phyloP scores from a whole-genome alignment of 2,797 vertebrate species.

The Pseudocheirus occidentalis region DNA sequence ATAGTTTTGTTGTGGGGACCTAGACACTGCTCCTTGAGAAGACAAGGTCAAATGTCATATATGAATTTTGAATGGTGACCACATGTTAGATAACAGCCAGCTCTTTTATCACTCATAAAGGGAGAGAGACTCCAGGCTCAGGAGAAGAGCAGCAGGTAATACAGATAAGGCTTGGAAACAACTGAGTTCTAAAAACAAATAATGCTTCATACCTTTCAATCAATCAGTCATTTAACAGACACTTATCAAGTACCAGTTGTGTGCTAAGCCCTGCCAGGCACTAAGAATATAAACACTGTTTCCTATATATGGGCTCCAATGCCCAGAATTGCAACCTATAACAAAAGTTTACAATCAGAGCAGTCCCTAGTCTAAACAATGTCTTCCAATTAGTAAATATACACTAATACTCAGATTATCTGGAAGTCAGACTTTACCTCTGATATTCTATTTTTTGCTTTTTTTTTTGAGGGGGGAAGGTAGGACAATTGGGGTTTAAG shows the following conservation, averaged over 20 bases:
- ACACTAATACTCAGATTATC: background rate
- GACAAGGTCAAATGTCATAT: background rate
- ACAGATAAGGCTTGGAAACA: background rate
- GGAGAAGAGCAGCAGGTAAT: background rate
- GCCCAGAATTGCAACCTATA: background rate
- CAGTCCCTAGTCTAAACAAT: background rate
- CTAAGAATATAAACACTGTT: no score
- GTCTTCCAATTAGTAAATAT: background rate
- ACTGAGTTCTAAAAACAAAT: background rate
- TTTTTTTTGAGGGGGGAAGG: no score
- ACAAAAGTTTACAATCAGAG: background rate
- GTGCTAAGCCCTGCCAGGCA: no score
- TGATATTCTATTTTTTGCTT: no score
- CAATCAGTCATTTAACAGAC: no score
- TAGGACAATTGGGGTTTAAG: no score
- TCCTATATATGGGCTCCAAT: no score
- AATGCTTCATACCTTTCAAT: background rate
- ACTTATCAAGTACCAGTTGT: no score
- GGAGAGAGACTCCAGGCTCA: background rate
- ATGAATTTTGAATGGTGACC: background rate
- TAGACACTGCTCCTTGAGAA: background rate
- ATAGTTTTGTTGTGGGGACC: background rate
- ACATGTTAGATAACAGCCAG: background rate
- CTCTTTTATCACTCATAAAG: background rate
- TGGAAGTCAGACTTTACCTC: background rate